phyloP scores from a whole-genome alignment of 2,113 vertebrate genomes.

The Sclerurus mexicanus region DNA sequence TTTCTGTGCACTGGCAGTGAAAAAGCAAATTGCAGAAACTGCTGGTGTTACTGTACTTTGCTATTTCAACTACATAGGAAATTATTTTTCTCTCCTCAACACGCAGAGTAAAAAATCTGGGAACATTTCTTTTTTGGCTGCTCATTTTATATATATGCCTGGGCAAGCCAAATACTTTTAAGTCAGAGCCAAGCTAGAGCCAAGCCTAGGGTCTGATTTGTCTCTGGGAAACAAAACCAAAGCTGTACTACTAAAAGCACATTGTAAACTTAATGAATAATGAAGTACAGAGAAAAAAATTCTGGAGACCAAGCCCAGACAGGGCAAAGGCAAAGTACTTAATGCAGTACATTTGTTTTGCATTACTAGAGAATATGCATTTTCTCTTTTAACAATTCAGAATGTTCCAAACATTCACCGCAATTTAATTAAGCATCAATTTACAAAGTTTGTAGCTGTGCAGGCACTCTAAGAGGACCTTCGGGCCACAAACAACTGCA shows the following conservation, averaged over 20 bases:
- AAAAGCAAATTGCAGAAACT: background rate
- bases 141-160: conserved; percentile 42
- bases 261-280: conserved; percentile 33
- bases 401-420: background rate
- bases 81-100: conserved; percentile 24
- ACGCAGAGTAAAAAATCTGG: conserved; percentile 1
- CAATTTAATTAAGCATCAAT: background rate
- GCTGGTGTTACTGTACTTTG: background rate
- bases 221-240: conserved; percentile 4
- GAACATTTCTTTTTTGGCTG: conserved; percentile 45
- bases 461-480: background rate
- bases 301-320: conserved; percentile 16
- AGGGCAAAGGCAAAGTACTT: conserved; percentile 17
- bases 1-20: background rate
- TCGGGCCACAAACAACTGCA: background rate
- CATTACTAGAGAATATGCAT: background rate
- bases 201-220: conserved; percentile 41
- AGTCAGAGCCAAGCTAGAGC: conserved; percentile 38
- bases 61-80: conserved; percentile 36
- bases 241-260: conserved; percentile 45
- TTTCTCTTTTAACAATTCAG: conserved; percentile 15
- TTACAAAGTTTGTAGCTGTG: background rate
- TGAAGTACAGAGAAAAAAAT: conserved; percentile 3
- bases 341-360: background rate
- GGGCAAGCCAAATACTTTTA: conserved; percentile 43